Percentiles rank a stretch among this genome's conserved stretches.
These are phyloP conservation scores for Uloborus plumipes DNA, from an alignment of 2,888 invertebrate species.

Conservation along the genomic window DNA sequence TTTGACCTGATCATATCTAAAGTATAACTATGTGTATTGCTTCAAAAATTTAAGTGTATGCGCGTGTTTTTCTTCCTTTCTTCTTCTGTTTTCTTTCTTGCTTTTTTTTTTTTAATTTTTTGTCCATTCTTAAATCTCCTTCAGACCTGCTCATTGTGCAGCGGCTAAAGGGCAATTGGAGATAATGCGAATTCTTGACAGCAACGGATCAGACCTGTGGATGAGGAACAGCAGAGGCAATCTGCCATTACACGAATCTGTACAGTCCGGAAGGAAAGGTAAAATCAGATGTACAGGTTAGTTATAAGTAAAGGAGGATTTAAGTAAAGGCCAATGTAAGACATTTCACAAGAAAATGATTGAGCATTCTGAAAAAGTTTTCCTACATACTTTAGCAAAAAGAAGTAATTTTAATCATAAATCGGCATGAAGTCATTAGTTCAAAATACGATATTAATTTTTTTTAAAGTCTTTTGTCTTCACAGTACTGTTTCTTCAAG, in stretches of 20 bases:
- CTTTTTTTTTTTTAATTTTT: too few relatives aligned
- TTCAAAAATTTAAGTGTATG: too few relatives aligned
- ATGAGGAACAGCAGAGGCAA: slow-evolving; percentile 93
- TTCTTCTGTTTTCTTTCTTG: too few relatives aligned
- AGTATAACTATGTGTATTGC: too few relatives aligned
- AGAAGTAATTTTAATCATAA: too few relatives aligned
- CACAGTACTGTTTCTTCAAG: too few relatives aligned
- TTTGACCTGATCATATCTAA: too few relatives aligned
- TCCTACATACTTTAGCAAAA: too few relatives aligned
- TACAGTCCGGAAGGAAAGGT: slow-evolving; percentile 86
- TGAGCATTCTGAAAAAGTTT: not conserved
- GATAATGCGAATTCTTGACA: slow-evolving; percentile 82
- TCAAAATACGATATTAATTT: too few relatives aligned
- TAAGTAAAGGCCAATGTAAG: not conserved
- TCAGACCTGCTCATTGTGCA: slow-evolving; percentile 71
- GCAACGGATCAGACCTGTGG: slow-evolving; percentile 90
- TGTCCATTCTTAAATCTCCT: slow-evolving; percentile 40
- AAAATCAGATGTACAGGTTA: slow-evolving; percentile 9
- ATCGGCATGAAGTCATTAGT: too few relatives aligned
- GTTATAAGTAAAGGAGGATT: not conserved
- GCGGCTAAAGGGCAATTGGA: slow-evolving; percentile 95
- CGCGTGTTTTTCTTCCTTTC: too few relatives aligned
- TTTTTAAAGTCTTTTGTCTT: too few relatives aligned
- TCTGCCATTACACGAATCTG: slow-evolving; percentile 95
- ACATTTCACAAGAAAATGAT: not conserved